Evolutionary conservation across 1,140 invertebrate species (phyloP), one percentile per base, ranked within the genome.

Genomic region (Aphelinus certus): DNA sequence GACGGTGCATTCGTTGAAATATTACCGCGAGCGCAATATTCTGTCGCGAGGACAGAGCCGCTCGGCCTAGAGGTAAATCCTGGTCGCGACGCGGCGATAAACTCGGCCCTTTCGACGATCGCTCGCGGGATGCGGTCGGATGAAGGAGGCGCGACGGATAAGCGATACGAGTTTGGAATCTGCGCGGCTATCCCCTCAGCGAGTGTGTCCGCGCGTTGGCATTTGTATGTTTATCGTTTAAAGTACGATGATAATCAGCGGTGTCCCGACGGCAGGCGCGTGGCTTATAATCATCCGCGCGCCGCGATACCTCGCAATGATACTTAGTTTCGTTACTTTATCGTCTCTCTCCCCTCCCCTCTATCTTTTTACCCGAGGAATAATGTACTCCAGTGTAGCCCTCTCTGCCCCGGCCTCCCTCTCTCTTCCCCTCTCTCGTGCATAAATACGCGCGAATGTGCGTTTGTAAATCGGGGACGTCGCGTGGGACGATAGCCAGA

Each of bases 251-350:
- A 75, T 75, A 75, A 75, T 75, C 73, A 70, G 46, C 57, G 42
- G 61, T 63, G 72, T 62, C 72, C 57, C 65, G 65, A 55, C 45
- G 2, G 43, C 49, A 1, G 51, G 62, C 65, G 58, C 65, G 64
- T 58, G 67, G 73, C 73, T 70, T 75, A 70, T 75, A 75, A 75
- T 75, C 73, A 70, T 58, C 66, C 51, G 26, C 55, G 65, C 64
- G 71, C 71, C 47, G 65, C 68, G 75, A 76, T 81, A 26, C 26
- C 80, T 81, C 71, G 78, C 77, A 82, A 81, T 79, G 69, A 78
- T 80, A 80, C 81, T 82, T 78, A 79, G 80, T 81, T 82, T 82
- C 66, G 80, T 79, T 79, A 80, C 78, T 81, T 82, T 82, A 82
- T 81, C 80, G 79, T 61, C 63, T 75, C 71, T 73, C 61, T 60